Base-by-base conservation (phyloP, 2,888 invertebrate species). In the Yponomeuta malinellus region DNA sequence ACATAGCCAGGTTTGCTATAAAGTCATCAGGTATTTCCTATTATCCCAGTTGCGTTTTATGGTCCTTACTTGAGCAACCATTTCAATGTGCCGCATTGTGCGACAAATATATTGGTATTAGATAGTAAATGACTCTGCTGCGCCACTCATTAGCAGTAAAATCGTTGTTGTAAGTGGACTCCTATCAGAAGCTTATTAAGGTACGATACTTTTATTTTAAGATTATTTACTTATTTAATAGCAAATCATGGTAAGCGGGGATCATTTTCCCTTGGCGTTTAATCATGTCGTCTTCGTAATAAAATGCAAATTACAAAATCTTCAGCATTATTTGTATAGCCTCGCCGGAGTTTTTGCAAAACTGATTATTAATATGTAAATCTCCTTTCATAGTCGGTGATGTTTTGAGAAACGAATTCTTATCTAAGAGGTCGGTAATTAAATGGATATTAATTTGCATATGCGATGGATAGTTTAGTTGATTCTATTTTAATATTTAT, bases 401-500 rank as follows among this genome's bases (percentile, higher is more conserved):
- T 74, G 72, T 71, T 82, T 80, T 78, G 77, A 76, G 74, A 69
- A 74, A 79, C 77, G 79, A 78, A 81, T 79, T 78, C 75, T 81
- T 82, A 82, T 84, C 78, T 77, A 76, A 74, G 74, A 74, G 74
- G 74, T 74, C 74, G 76, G 81, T 84, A 88, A 88, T 88, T 85
- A 87, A 81, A 82, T 76, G 78, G 74, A 81, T 80, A 83, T 84
- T 81, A 83, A 86, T 90, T 87, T 87, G 82, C 81, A 87, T 88
- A 82, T 75, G 77, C 79, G 83, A 74, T 76, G 81, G 81, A 79
- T 76, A 78, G 77, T 82, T 77, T 15, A 59, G 80, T 80, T 77
- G n/a, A 70, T 73, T 73, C 48, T 71, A 80, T 76, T 80, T 82
- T 79, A 81, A 15, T 59, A 82, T 82, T 81, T 78, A 79, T 81